phyloP scores from a whole-genome alignment of 2,113 vertebrate genomes.

The Epinephelus cyanopodus region DNA sequence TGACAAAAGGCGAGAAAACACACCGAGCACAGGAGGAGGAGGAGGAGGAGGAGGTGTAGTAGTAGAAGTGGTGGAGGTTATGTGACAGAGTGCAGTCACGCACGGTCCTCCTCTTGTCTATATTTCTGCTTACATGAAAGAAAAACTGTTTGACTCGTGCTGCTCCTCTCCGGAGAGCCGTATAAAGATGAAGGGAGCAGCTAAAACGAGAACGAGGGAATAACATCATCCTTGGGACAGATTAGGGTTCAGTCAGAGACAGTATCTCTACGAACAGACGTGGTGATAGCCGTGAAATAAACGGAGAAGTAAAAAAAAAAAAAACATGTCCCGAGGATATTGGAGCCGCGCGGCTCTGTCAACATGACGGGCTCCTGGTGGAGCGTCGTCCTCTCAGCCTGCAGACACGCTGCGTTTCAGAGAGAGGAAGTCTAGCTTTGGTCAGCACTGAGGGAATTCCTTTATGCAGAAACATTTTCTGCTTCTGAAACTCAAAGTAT shows the following conservation, averaged over 20 bases:
- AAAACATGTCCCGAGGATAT: slow-evolving; percentile 44
- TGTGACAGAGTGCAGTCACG: neutral
- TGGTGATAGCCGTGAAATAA: slow-evolving; percentile 59
- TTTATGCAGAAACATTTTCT: slow-evolving; percentile 40
- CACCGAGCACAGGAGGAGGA: neutral
- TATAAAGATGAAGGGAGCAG: slow-evolving; percentile 31
- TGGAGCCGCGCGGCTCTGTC: slow-evolving; percentile 54
- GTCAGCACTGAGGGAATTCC: slow-evolving; percentile 58
- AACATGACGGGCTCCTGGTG: slow-evolving; percentile 50
- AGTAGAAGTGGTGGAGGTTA: neutral
- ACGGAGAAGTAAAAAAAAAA: slow-evolving; percentile 16
- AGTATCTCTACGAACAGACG: slow-evolving; percentile 41
- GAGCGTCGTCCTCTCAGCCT: slow-evolving; percentile 44
- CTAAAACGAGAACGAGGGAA: slow-evolving; percentile 26
- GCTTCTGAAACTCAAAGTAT: slow-evolving; percentile 5
- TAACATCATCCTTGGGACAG: slow-evolving; percentile 45
- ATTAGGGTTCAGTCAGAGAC: slow-evolving; percentile 58
- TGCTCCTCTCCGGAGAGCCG: slow-evolving; percentile 35
- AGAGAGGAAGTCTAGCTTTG: slow-evolving; percentile 29
- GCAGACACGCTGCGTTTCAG: slow-evolving; percentile 25
- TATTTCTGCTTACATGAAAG: slow-evolving; percentile 57
- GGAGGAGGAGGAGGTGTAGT: neutral
- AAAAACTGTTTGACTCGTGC: slow-evolving; percentile 38
- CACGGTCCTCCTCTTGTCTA: too few species aligned
- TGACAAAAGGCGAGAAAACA: slow-evolving; percentile 14